Percentiles rank a stretch among this genome's conserved stretches.
Evolutionary conservation across 2,797 vertebrate genomes (phyloP).

Genomic region (Eupleurogrammus muticus): DNA sequence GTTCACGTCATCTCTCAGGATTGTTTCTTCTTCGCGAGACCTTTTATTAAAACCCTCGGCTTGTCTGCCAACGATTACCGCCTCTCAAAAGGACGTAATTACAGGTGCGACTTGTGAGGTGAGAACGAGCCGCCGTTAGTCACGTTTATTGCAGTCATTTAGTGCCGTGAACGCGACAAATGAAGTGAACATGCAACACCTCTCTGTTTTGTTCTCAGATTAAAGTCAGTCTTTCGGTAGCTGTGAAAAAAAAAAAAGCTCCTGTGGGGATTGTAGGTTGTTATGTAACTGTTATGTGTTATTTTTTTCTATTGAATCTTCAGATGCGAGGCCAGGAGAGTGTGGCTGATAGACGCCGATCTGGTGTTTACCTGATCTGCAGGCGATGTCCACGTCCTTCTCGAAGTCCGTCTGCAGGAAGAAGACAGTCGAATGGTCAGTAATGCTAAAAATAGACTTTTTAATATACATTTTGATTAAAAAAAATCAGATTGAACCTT

Average conservation of each 20-base stretch:
- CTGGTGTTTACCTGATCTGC: slow-evolving; percentile 94
- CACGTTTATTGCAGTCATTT: slow-evolving; percentile 22
- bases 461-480: too few species aligned
- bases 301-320: slow-evolving; percentile 63
- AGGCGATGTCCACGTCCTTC: slow-evolving; percentile 99
- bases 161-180: slow-evolving; percentile 19
- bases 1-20: not conserved
- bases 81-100: slow-evolving; percentile 24
- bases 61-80: slow-evolving; percentile 21
- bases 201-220: slow-evolving; percentile 64
- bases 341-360: slow-evolving; percentile 57
- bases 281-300: slow-evolving; percentile 66
- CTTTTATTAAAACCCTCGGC: slow-evolving; percentile 36
- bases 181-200: slow-evolving; percentile 49
- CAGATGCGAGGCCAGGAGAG: slow-evolving; percentile 45
- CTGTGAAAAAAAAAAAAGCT: slow-evolving; percentile 47
- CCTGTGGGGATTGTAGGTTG: slow-evolving; percentile 61
- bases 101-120: not conserved
- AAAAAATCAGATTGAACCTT: not conserved
- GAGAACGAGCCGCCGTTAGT: slow-evolving; percentile 21
- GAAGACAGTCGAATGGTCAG: slow-evolving; percentile 44
- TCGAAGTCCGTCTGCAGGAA: slow-evolving; percentile 97
- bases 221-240: slow-evolving; percentile 66
- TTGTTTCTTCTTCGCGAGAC: slow-evolving; percentile 8
- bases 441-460: not conserved